phyloP scores from a whole-genome alignment of 1,140 invertebrate species.

The Streblospio benedicti region DNA sequence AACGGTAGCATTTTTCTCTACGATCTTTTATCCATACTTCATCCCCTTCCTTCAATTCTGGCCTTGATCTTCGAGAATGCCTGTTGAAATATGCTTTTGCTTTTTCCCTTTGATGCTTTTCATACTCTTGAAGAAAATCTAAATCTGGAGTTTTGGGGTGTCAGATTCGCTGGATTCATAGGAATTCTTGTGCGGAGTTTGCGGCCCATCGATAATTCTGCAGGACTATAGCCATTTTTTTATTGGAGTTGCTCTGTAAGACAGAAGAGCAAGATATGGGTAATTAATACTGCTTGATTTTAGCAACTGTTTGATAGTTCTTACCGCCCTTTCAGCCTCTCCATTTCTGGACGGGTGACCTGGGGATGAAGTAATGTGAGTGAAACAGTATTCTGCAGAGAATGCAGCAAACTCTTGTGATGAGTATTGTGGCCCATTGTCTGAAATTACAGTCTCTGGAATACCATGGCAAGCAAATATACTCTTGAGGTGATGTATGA shows the following conservation, averaged over 20 bases:
- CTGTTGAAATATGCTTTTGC: too few species aligned
- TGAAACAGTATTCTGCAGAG: background rate
- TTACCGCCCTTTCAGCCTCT: slow-evolving; percentile 2
- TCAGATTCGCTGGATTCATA: too few species aligned
- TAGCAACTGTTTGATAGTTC: background rate
- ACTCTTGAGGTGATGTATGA: background rate
- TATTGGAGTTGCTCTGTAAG: slow-evolving; percentile 18
- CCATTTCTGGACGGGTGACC: background rate
- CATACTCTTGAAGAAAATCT: too few species aligned
- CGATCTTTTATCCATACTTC: too few species aligned
- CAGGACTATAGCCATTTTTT: slow-evolving; percentile 13
- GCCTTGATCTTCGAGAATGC: too few species aligned
- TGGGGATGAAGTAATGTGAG: background rate
- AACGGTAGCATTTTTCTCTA: too few species aligned
- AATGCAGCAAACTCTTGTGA: background rate
- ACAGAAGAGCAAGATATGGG: slow-evolving; percentile 14
- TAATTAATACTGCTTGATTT: slow-evolving; percentile 6
- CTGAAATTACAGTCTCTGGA: background rate
- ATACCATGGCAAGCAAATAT: slow-evolving; percentile 13
- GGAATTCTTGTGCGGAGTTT: slow-evolving; percentile 11
- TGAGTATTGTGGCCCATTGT: slow-evolving; percentile 5
- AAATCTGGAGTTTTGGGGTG: too few species aligned
- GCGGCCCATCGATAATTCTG: slow-evolving; percentile 21
- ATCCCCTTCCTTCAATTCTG: too few species aligned
- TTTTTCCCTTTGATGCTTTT: too few species aligned